These are phyloP conservation scores for Coracopsis vasa DNA, from an alignment of 2,113 vertebrate genomes.

Conservation along the genomic window DNA sequence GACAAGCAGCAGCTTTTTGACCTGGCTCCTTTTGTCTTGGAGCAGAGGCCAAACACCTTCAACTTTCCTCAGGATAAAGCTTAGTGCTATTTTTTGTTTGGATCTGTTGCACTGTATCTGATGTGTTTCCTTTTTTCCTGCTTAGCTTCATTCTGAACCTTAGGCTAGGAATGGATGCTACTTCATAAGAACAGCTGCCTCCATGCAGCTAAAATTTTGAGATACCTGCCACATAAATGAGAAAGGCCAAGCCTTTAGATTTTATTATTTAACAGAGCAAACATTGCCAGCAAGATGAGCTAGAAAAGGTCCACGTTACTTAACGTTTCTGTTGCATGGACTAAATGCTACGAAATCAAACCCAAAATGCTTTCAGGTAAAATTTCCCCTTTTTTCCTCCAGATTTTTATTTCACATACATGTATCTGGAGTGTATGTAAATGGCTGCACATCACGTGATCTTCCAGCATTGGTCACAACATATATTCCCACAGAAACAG, in stretches of 20 bases:
- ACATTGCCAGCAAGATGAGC: not conserved
- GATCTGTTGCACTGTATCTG: not conserved
- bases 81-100: not conserved
- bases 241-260: not conserved
- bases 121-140: not conserved
- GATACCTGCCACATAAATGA: not conserved
- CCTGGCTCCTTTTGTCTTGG: no score
- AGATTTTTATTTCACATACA: constrained; percentile 70
- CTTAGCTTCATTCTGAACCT: not conserved
- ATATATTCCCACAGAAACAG: constrained; percentile 92
- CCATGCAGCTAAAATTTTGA: not conserved
- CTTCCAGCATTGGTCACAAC: constrained; percentile 95
- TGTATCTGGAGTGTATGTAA: constrained; percentile 95
- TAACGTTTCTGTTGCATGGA: fast-evolving
- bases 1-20: no score
- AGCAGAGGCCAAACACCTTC: no score
- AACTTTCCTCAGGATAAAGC: not conserved
- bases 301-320: fast-evolving
- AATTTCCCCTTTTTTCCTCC: not conserved
- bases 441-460: constrained; percentile 93
- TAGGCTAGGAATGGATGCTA: not conserved
- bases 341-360: not conserved
- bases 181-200: not conserved
- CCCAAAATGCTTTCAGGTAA: not conserved
- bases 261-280: not conserved